Base-by-base conservation (phyloP, 2,797 vertebrate species). In the Hyperoplus immaculatus region DNA sequence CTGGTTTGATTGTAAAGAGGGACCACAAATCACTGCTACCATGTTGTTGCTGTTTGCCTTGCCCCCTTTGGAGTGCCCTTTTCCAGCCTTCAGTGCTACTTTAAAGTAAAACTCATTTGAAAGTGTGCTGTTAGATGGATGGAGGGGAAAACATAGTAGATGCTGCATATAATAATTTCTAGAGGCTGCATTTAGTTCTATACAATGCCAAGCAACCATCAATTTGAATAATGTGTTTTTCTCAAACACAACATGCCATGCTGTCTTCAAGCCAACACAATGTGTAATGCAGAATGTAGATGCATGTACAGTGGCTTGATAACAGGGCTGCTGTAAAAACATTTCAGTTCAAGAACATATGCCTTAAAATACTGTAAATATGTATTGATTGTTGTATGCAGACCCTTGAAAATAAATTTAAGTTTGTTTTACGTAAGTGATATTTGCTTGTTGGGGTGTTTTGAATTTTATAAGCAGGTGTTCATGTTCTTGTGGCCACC, bases 1-100 rank as follows among this genome's bases (percentile, higher is more conserved):
- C 13, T 64, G 66, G 60, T 76, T 85, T 74, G 57, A 79, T 65
- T 77, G 56, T 36, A 70, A 58, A 73, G 71, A 55, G 16, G 46
- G 45, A 74, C 41, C 53, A 73, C 78, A 80, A 78, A 81, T 81
- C 51, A 75, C 51, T 56, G 29, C 58, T 69, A 51, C 63, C 63
- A 80, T 83, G 80, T 82, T 87, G 77, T 65, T 75, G 41, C 66
- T 78, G 39, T 56, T 69, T 66, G 7, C 18, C 45, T 41, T 68
- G 62, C 41, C 55, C 38, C n/a, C 71, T 57, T 42, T 65, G 29
- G 3, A 70, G 39, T 63, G n/a, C 60, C 54, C 71, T 42, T 54
- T 68, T 69, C 77, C 39, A 78, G 49, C 74, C 39, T 13, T 55
- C 39, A 58, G 15, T 55, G 11, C 53, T 53, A 54, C 16, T 58